phyloP scores from a whole-genome alignment of 2,888 invertebrate genomes.

The Parapristionchus giblindavisi region DNA sequence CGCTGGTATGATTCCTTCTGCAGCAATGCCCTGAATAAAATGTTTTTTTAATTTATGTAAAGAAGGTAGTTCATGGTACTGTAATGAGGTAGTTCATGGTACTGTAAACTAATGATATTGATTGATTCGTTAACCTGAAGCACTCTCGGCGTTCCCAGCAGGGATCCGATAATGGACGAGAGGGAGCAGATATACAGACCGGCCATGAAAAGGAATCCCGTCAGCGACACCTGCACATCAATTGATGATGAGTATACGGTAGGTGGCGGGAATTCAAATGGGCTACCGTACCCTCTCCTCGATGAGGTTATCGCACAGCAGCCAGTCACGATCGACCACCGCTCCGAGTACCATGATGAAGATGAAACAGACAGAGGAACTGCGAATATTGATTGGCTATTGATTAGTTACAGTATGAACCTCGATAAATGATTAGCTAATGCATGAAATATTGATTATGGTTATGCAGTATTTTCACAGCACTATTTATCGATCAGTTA shows the following conservation, averaged over 20 bases:
- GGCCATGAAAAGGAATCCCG: constrained; percentile 82
- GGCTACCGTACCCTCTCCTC: constrained; percentile 82
- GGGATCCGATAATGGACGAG: constrained; percentile 91
- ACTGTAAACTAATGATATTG: no score
- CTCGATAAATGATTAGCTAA: background rate
- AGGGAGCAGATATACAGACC: constrained; percentile 95
- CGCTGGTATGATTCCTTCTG: constrained; percentile 91
- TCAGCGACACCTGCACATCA: constrained; percentile 54
- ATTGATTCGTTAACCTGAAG: constrained; percentile 43
- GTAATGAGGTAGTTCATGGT: no score
- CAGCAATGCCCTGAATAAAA: constrained; percentile 88
- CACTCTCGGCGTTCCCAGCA: constrained; percentile 79
- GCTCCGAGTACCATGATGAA: constrained; percentile 87
- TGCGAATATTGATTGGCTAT: constrained; percentile 69
- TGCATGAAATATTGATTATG: background rate
- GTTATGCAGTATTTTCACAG: background rate
- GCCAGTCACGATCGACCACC: constrained; percentile 82
- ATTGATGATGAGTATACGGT: constrained; percentile 38
- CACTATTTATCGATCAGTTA: background rate
- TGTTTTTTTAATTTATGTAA: background rate
- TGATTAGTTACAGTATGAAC: background rate
- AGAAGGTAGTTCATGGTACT: no score
- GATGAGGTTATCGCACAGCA: constrained; percentile 86
- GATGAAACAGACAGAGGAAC: constrained; percentile 86
- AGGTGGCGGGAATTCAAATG: no score